Conservation (phyloP, 2,113 vertebrate genomes). For the Grammomys surdaster region DNA sequence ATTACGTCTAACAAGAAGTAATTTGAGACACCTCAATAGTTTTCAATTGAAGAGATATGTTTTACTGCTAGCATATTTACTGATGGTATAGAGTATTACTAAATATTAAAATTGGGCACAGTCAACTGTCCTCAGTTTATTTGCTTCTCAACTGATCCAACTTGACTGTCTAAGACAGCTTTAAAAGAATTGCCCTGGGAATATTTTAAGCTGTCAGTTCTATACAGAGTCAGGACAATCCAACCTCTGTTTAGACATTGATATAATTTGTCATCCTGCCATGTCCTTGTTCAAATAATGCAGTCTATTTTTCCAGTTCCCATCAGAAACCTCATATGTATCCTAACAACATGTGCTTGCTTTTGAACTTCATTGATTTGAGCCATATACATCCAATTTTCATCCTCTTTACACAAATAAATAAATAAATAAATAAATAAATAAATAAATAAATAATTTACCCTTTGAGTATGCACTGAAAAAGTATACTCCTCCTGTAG, state of each 20-base stretch:
- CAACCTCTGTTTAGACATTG: slow-evolving; percentile 49
- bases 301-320: slow-evolving; percentile 28
- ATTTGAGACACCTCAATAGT: not conserved
- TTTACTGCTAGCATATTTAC: not conserved
- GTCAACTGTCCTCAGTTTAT: not conserved
- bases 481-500: not conserved
- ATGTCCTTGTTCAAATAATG: slow-evolving; percentile 62
- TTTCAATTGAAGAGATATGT: not conserved
- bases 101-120: slow-evolving; percentile 53
- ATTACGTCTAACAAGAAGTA: slow-evolving; percentile 7
- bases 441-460: not conserved
- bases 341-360: slow-evolving; percentile 27
- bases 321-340: not conserved
- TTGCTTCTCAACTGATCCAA: slow-evolving; percentile 1
- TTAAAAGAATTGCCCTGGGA: not conserved
- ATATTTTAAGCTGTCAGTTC: slow-evolving; percentile 53
- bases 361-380: slow-evolving; percentile 17
- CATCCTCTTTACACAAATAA: slow-evolving; percentile 32
- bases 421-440: not conserved
- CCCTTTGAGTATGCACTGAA: not conserved
- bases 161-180: not conserved
- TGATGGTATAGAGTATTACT: not conserved
- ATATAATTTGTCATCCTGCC: slow-evolving; percentile 68
- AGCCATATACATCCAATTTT: too few relatives aligned
- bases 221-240: slow-evolving; percentile 52